phyloP scores from a whole-genome alignment of 2,113 vertebrate genomes.

The Apodemus speciosus region DNA sequence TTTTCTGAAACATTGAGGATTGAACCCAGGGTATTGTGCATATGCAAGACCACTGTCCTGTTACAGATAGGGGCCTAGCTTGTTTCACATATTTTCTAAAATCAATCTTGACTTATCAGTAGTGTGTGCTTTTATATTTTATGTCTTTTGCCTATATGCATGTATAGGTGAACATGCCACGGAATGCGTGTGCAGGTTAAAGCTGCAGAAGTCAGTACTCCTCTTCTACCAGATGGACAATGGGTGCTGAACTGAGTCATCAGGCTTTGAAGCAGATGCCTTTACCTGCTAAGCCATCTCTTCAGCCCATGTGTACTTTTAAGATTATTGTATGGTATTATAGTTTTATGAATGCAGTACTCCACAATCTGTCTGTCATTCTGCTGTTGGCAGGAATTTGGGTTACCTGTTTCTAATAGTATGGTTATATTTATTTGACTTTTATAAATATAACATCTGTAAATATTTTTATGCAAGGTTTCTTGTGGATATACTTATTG shows the following conservation, averaged over 20 bases:
- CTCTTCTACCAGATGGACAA: background rate
- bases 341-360: background rate
- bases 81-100: background rate
- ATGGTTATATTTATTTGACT: background rate
- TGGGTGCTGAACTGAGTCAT: background rate
- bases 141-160: background rate
- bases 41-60: background rate
- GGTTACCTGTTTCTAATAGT: background rate
- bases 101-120: background rate
- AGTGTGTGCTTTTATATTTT: background rate
- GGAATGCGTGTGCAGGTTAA: background rate
- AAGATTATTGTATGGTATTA: constrained; percentile 30
- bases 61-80: background rate
- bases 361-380: constrained; percentile 31
- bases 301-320: background rate
- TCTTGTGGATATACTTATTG: constrained; percentile 31
- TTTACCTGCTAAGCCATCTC: background rate
- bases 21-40: background rate
- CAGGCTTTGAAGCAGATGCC: background rate
- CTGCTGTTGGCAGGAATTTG: constrained; percentile 4
- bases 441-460: constrained; percentile 21
- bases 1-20: background rate
- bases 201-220: background rate
- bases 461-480: constrained; percentile 29
- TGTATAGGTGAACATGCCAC: background rate